These are phyloP conservation scores for Anguilla marmorata DNA, from an alignment of 2,797 vertebrate species.

Conservation along the genomic window DNA sequence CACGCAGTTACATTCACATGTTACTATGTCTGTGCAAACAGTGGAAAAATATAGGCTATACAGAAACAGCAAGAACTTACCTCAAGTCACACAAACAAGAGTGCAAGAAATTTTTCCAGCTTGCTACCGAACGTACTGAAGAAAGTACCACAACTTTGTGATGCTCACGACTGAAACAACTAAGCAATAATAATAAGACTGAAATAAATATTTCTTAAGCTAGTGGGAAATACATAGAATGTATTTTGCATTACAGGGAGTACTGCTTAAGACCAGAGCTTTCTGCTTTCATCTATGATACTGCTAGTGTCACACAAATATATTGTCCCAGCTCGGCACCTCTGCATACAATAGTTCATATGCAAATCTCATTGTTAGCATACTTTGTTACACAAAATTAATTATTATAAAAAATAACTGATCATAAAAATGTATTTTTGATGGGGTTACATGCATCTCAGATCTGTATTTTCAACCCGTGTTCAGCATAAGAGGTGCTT, in stretches of 20 bases:
- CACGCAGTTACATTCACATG: background rate
- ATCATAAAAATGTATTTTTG: background rate
- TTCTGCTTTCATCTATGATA: too few species aligned
- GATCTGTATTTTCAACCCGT: background rate
- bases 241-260: background rate
- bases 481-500: background rate
- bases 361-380: background rate
- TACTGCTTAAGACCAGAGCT: background rate
- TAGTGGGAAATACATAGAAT: too few species aligned
- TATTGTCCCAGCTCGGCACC: background rate
- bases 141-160: background rate
- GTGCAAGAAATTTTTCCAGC: background rate
- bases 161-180: background rate
- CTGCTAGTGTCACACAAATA: background rate
- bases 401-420: background rate
- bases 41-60: background rate
- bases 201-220: background rate
- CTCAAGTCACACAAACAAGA: background rate
- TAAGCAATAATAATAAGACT: background rate
- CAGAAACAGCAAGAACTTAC: background rate
- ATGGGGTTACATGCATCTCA: background rate
- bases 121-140: background rate
- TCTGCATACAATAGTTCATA: background rate
- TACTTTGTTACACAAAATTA: background rate
- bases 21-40: background rate